Evolutionary conservation across 2,113 vertebrate genomes (phyloP).

Genomic region (Lamprotornis superbus): DNA sequence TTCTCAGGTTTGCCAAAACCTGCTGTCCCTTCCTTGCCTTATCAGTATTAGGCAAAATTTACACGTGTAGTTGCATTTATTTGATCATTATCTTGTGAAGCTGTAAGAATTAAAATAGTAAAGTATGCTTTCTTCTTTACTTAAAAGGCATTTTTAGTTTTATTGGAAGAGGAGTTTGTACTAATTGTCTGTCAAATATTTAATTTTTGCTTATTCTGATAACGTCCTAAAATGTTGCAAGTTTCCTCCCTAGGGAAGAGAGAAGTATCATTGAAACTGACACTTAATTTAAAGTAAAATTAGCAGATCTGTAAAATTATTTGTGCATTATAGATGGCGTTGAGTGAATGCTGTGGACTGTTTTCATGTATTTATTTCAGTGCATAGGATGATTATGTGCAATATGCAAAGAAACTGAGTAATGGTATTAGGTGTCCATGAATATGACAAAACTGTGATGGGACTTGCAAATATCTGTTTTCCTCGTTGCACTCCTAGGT

Average conservation of each 20-base stretch:
- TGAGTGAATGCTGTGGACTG: not conserved
- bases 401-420: not conserved
- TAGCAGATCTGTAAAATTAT: not conserved
- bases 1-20: not conserved
- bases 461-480: not conserved
- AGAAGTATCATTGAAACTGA: not conserved
- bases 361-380: not conserved
- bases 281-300: not conserved
- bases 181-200: conserved; percentile 20
- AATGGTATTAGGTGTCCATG: not conserved
- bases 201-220: not conserved
- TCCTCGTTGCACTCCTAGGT: not conserved
- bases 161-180: not conserved
- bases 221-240: not conserved
- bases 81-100: not conserved
- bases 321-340: not conserved
- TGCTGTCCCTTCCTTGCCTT: not conserved
- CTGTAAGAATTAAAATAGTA: not conserved
- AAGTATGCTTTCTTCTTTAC: not conserved
- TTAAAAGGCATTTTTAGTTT: not conserved
- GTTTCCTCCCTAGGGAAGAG: not conserved
- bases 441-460: not conserved
- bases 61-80: not conserved
- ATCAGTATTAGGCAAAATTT: not conserved
- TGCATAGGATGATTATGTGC: not conserved